Percentiles rank a stretch among this genome's conserved stretches.
These are phyloP conservation scores for Paramuricea clavata DNA, from an alignment of 92 coral and sea anemone genomes.

Conservation along the genomic window DNA sequence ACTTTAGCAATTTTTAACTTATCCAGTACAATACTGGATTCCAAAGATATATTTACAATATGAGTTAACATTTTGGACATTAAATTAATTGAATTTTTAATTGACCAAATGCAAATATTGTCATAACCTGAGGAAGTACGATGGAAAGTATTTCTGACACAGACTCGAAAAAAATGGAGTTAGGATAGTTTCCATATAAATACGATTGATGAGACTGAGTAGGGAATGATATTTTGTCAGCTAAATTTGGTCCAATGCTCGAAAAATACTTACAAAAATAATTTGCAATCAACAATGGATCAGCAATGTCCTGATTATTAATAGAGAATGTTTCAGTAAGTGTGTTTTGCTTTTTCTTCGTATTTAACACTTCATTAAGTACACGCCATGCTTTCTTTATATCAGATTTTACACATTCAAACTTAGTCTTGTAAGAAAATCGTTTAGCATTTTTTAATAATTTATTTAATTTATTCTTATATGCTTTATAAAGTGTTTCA, in stretches of 20 bases:
- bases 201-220: neutral
- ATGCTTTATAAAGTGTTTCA: no score
- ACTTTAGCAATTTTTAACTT: no score
- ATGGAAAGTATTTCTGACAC: neutral
- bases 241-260: constrained; percentile 46
- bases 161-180: constrained; percentile 10
- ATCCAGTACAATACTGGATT: no score
- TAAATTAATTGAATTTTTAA: no score
- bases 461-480: neutral
- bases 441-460: neutral
- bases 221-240: constrained; percentile 18
- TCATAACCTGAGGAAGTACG: constrained; percentile 36
- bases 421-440: no score
- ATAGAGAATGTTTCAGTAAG: no score
- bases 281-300: constrained; percentile 39
- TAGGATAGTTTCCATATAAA: constrained; percentile 5
- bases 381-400: no score
- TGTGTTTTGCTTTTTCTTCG: constrained; percentile 17
- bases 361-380: neutral
- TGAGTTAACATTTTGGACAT: no score
- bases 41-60: no score
- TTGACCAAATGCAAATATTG: no score
- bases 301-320: no score
- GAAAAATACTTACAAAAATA: constrained; percentile 47
- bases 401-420: no score